Evolutionary conservation across 35 echinoderm and acorn worm genomes (phyloP), one percentile per base, ranked within the genome.

Genomic region (Acanthaster planci): DNA sequence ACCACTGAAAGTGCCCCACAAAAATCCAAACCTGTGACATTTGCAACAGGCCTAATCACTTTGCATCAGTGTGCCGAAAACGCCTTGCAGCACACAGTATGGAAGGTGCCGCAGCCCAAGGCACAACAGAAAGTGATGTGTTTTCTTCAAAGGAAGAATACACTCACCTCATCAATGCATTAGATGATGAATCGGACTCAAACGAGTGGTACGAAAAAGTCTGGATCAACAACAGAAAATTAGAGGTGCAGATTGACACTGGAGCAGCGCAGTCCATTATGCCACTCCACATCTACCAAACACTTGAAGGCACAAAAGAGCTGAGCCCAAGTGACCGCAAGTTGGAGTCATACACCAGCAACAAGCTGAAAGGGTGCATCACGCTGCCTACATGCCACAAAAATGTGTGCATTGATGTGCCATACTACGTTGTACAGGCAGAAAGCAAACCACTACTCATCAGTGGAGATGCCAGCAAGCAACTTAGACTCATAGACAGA

Each of bases 151-250:
- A 78, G 8, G 44, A 88, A 80, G 55, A 51, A 68, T 51, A 39
- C 35, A 15, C 37, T 18, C 50, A 81, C 18, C 31, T 58, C 23
- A 29, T 40, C 60, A 57, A 17, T 81, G 86, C 39, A 2, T 1
- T 26, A 0, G 78, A 81, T 7, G 37, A 59, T 64, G 52, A 84
- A 18, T 37, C 50, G 26, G 77, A 21, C 5, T 47, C 42, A 4
- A 6, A 9, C n/a, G 82, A 97, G 18, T 97, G 89, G 93, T 89
- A 97, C 40, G 89, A 89, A 40, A 92, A 19, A 37, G 86, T 92
- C 2, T 79, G 76, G 8, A 50, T 97, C 7, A 34, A 86, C 17
- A 67, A 67, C 34, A 52, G 89, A 23, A 36, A 29, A 37, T 16
- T 82, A 12, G 53, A 81, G 10, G 83, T 81, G 15, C 89, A 86